Percentiles rank a stretch among this genome's conserved stretches.
These are phyloP conservation scores for Charaxes varanes DNA, from an alignment of 1,140 invertebrate species.

Conservation along the genomic window DNA sequence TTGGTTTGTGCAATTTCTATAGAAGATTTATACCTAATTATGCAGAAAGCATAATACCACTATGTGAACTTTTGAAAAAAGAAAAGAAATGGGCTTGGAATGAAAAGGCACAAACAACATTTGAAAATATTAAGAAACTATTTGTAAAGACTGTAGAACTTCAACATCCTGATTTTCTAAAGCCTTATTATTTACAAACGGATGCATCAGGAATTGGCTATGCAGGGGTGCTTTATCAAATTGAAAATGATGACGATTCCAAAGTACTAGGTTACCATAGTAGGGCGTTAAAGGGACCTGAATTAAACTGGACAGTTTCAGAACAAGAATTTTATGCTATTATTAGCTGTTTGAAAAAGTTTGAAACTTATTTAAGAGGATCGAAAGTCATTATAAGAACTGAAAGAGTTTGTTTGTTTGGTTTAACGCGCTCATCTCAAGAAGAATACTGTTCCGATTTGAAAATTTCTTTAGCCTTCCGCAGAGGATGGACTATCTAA, in stretches of 20 bases:
- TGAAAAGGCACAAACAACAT: conserved; percentile 6
- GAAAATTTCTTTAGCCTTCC: no score
- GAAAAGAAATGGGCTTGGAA: conserved; percentile 12
- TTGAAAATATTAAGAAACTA: conserved; percentile 11
- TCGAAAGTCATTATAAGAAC: conserved; percentile 42
- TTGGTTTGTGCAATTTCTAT: conserved; percentile 50
- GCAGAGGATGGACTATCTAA: no score
- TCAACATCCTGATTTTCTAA: conserved; percentile 24
- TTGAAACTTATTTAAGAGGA: conserved; percentile 30
- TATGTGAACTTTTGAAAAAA: conserved; percentile 34
- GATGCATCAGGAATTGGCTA: conserved; percentile 29
- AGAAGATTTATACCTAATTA: conserved; percentile 33
- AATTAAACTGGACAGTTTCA: conserved; percentile 32
- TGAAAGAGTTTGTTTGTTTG: no score
- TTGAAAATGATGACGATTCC: conserved; percentile 11
- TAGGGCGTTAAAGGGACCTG: conserved; percentile 10
- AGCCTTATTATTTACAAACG: conserved; percentile 32
- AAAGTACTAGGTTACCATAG: conserved; percentile 3
- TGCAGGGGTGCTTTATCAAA: conserved; percentile 21
- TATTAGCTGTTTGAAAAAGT: conserved; percentile 38
- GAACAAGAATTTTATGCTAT: conserved; percentile 45
- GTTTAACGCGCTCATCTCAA: no score
- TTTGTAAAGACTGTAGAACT: conserved; percentile 28
- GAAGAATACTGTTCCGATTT: no score
- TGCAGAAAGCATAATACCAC: conserved; percentile 18